Evolutionary conservation across 2,113 vertebrate genomes (phyloP).

Genomic region (Campylomormyrus numenius): DNA sequence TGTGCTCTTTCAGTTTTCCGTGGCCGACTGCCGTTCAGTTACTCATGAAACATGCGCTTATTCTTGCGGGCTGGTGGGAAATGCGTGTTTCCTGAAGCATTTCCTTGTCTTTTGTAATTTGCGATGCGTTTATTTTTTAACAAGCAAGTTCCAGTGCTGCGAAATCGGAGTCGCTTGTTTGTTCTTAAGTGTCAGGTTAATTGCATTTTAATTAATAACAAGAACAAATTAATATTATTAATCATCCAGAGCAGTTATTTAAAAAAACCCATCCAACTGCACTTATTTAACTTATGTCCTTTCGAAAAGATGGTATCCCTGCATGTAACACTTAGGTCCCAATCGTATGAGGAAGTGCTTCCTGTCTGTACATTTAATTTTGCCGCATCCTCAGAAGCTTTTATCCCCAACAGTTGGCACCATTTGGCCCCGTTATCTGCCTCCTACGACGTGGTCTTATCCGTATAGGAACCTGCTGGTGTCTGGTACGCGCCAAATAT

Average conservation of each 20-base stretch:
- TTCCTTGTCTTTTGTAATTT: neutral
- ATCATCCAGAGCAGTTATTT: neutral
- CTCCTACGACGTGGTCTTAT: neutral
- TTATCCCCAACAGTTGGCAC: neutral
- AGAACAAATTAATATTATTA: neutral
- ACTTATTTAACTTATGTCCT: neutral
- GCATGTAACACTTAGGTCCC: neutral
- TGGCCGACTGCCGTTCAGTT: neutral
- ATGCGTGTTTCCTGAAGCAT: neutral
- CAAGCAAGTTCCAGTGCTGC: neutral
- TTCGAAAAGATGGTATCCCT: neutral
- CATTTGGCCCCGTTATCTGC: neutral
- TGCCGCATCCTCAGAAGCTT: neutral
- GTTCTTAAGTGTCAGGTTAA: neutral
- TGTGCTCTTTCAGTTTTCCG: neutral
- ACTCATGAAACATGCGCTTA: neutral
- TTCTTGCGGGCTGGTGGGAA: neutral
- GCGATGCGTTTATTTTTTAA: neutral
- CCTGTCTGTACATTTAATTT: neutral
- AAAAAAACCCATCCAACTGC: neutral
- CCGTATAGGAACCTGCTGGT: neutral
- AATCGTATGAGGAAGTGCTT: neutral
- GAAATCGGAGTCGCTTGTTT: neutral
- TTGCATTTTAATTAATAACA: neutral
- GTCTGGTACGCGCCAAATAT: neutral